Evolutionary conservation across 2,797 vertebrate genomes (phyloP).

Genomic region (Psittacula echo): DNA sequence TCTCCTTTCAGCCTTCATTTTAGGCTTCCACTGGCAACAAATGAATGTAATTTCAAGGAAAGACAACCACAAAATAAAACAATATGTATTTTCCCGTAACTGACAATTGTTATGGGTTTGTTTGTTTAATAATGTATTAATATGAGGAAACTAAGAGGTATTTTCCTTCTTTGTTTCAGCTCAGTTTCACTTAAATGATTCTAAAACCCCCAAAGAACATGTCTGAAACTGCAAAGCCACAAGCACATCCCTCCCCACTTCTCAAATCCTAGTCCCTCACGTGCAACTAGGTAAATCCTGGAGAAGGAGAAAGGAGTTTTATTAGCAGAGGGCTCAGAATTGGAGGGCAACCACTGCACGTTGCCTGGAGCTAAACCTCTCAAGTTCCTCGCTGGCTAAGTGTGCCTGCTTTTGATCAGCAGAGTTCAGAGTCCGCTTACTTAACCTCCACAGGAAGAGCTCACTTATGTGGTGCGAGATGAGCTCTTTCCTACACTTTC

Average conservation of each 20-base stretch:
- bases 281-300: constrained; percentile 6
- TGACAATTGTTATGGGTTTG: constrained; percentile 16
- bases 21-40: neutral
- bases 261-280: constrained; percentile 34
- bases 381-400: neutral
- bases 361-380: constrained; percentile 51
- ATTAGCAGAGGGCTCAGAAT: constrained; percentile 53
- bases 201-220: constrained; percentile 51
- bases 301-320: constrained; percentile 36
- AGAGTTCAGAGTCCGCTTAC: constrained; percentile 1
- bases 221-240: constrained; percentile 62
- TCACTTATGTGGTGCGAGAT: constrained; percentile 38
- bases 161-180: constrained; percentile 53
- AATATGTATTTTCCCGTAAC: neutral
- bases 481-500: constrained; percentile 55
- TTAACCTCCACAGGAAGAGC: constrained; percentile 54
- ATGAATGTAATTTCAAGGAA: neutral
- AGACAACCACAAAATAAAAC: constrained; percentile 56
- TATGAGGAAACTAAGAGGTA: constrained; percentile 34
- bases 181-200: constrained; percentile 40
- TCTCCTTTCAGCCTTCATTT: constrained; percentile 1
- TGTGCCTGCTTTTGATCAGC: neutral
- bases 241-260: constrained; percentile 47
- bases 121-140: constrained; percentile 63
- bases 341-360: constrained; percentile 51